A percentile compares a stretch with the other conserved stretches of the same genome.
phyloP scores from a whole-genome alignment of 2,113 vertebrate species.

The Corapipo altera region DNA sequence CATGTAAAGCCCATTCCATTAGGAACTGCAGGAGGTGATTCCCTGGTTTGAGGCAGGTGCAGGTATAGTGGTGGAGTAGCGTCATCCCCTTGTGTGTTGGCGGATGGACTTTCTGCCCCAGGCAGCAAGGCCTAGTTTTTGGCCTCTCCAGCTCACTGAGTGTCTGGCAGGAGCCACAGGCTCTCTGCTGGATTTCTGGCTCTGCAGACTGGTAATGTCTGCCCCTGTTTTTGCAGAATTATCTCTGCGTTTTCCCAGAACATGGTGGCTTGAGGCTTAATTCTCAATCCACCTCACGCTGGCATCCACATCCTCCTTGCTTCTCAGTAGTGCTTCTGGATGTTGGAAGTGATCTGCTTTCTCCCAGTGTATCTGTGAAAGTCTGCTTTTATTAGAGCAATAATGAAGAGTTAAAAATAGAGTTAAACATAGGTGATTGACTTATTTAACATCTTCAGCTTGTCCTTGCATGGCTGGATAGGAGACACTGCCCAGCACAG shows the following conservation, averaged over 20 bases:
- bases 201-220: not conserved
- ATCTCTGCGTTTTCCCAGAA: not conserved
- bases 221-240: not conserved
- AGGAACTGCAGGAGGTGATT: not conserved
- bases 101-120: not conserved
- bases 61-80: not conserved
- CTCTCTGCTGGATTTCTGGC: not conserved
- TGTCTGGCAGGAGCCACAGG: not conserved
- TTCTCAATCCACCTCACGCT: not conserved
- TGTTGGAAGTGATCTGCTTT: not conserved
- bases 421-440: not conserved
- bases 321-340: not conserved
- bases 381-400: conserved; percentile 15
- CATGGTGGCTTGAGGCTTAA: not conserved
- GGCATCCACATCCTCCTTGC: not conserved
- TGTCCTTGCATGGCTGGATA: not conserved
- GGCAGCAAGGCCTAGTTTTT: not conserved
- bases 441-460: not conserved
- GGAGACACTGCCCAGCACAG: not conserved
- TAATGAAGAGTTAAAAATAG: not conserved
- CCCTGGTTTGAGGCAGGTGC: not conserved
- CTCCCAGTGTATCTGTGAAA: not conserved
- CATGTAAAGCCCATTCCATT: not conserved
- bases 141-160: not conserved
- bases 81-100: not conserved